Base-by-base conservation (phyloP, 2,797 vertebrate species). In the Capromys pilorides region DNA sequence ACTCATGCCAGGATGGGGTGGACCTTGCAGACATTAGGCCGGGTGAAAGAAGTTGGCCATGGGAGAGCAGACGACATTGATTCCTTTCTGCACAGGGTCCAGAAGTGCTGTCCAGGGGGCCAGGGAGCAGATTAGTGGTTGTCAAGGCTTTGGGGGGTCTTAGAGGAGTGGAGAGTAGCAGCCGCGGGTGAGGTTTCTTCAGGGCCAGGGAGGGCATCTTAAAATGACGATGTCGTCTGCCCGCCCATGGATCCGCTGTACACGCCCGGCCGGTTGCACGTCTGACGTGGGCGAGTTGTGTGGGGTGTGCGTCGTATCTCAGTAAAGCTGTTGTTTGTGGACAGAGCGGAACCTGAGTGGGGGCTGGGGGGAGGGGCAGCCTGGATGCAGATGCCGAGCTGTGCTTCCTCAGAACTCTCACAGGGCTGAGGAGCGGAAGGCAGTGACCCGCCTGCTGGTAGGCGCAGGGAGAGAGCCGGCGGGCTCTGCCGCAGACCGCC, bases 371-470 rank as follows among this genome's bases (percentile, higher is more conserved):
- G 9, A 24, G n/a, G 10, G 28, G 80, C 84, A 54, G 14, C 33
- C 6, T 11, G 0, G 39, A 7, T 28, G 24, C 26, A 16, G 82
- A 66, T 33, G 71, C 39, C 26, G 54, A 3, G 26, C 71, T 49
- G 6, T 0, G 12, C 54, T 66, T 36, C 14, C 13, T 18, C 5
- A 31, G 8, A 22, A 7, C 13, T 5, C 39, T 24, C 18, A 2
- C 57, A 66, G 26, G 84, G 36, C 57, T 54, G 54, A 14, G 7
- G 2, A 19, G 61, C 1, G 1, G 87, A 89, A 33, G 18, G 81
- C 28, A 12, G n/a, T 4, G 7, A 8, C 71, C 71, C 51, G 21
- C 14, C 21, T 21, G 22, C 80, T 2, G 0, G 0, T 2, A 11
- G 19, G 12, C 7, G 16, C 21, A 41, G 54, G 24, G 54, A 21